Evolutionary conservation across 2,797 vertebrate genomes (phyloP).

Genomic region (Enteromius viviparus): DNA sequence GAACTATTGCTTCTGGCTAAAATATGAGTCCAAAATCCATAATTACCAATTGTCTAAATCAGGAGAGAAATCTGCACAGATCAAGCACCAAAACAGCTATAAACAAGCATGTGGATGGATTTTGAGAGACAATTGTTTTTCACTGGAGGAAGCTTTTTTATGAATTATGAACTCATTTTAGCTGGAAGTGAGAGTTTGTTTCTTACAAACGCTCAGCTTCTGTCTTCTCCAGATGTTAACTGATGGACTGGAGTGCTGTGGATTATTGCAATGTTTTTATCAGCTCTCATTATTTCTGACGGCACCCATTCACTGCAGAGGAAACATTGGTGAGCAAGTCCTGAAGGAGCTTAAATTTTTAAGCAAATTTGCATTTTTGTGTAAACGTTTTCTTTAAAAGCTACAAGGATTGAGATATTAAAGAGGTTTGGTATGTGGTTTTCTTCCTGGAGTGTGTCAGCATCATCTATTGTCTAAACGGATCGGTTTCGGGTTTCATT

Average conservation of each 20-base stretch:
- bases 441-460: not conserved
- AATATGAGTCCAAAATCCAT: not conserved
- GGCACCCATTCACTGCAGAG: not conserved
- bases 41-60: not conserved
- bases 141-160: too few relatives aligned
- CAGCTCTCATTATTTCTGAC: not conserved
- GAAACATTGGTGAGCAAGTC: not conserved
- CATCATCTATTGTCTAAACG: not conserved
- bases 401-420: not conserved
- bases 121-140: too few relatives aligned
- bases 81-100: too few relatives aligned
- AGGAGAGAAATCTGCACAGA: too few relatives aligned
- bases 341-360: too few relatives aligned
- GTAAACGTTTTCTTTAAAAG: not conserved
- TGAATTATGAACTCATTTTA: too few relatives aligned
- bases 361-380: not conserved
- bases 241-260: too few relatives aligned
- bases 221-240: too few relatives aligned
- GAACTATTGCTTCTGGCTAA: too few relatives aligned
- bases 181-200: too few relatives aligned
- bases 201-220: too few relatives aligned
- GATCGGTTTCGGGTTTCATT: not conserved
- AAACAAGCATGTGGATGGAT: too few relatives aligned
- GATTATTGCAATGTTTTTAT: not conserved
- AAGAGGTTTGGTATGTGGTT: not conserved